These are phyloP conservation scores for Drosophila pseudotakahashii DNA, from an alignment of 2,888 invertebrate genomes.

Conservation along the genomic window DNA sequence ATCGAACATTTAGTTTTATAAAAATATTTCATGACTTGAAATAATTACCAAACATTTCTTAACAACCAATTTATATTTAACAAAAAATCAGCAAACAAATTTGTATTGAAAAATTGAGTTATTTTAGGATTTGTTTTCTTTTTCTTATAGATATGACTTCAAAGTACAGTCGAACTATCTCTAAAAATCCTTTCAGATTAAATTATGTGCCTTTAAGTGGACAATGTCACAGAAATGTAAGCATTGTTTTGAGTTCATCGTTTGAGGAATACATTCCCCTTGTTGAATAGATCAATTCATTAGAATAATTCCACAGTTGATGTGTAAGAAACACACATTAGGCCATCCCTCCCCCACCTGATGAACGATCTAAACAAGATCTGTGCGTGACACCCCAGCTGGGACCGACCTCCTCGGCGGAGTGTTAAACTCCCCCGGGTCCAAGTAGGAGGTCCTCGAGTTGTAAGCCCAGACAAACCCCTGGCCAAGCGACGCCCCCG, in stretches of 20 bases:
- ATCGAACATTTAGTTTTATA: too few relatives aligned
- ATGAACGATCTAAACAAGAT: constrained; percentile 7
- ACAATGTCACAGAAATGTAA: background rate
- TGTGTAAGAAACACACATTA: constrained; percentile 21
- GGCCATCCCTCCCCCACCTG: constrained; percentile 2
- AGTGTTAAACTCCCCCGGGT: constrained; percentile 52
- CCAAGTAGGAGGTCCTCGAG: constrained; percentile 61
- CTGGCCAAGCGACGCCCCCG: constrained; percentile 55
- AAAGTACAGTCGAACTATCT: too few relatives aligned
- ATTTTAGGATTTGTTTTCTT: too few relatives aligned
- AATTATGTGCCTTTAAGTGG: background rate
- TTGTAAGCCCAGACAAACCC: constrained; percentile 47
- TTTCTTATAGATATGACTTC: too few relatives aligned
- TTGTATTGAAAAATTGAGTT: too few relatives aligned
- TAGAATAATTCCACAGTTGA: constrained; percentile 9
- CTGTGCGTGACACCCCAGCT: constrained; percentile 10
- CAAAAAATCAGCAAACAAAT: too few relatives aligned
- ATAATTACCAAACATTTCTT: too few relatives aligned
- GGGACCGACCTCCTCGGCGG: constrained; percentile 11
- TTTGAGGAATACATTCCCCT: too few relatives aligned
- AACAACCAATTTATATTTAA: too few relatives aligned
- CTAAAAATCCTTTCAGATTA: too few relatives aligned
- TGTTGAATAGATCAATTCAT: constrained; percentile 10
- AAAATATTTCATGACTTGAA: too few relatives aligned
- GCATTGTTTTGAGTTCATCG: too few relatives aligned